Evolutionary conservation across 2,888 invertebrate genomes (phyloP).

Genomic region (Drosophila hamatofila): DNA sequence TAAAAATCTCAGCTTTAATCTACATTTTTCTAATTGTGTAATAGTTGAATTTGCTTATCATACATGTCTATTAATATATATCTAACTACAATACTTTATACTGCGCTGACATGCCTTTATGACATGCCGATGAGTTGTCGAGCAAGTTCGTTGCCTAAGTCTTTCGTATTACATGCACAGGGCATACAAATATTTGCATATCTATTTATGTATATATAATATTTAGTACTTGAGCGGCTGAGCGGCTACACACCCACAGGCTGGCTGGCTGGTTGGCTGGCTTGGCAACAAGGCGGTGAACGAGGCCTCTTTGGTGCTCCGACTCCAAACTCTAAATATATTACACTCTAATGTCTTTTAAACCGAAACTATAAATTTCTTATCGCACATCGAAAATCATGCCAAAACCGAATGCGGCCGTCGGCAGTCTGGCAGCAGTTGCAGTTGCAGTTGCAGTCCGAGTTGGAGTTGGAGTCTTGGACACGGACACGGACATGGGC

Average conservation of each 20-base stretch:
- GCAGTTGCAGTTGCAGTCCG: conserved; percentile 22
- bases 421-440: conserved; percentile 48
- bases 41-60: background rate
- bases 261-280: conserved; percentile 28
- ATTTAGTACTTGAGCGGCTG: conserved; percentile 41
- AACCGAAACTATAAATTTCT: conserved; percentile 80
- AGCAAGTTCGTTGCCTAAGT: conserved; percentile 78
- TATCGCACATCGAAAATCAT: conserved; percentile 78
- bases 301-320: conserved; percentile 59
- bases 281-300: conserved; percentile 68
- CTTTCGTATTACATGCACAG: conserved; percentile 63
- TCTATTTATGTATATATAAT: conserved; percentile 30
- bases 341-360: conserved; percentile 81
- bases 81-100: background rate
- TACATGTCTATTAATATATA: conserved; percentile 3
- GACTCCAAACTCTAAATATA: conserved; percentile 69
- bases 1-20: background rate
- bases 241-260: conserved; percentile 68
- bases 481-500: conserved; percentile 22
- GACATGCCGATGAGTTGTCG: conserved; percentile 64
- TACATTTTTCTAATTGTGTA: background rate
- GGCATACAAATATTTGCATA: conserved; percentile 79
- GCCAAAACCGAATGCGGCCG: conserved; percentile 69
- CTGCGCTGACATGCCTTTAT: conserved; percentile 51
- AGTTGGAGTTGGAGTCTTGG: conserved; percentile 31